Base-by-base conservation (phyloP, 92 coral and sea anemone species). In the Parazoanthus atlanticus region DNA sequence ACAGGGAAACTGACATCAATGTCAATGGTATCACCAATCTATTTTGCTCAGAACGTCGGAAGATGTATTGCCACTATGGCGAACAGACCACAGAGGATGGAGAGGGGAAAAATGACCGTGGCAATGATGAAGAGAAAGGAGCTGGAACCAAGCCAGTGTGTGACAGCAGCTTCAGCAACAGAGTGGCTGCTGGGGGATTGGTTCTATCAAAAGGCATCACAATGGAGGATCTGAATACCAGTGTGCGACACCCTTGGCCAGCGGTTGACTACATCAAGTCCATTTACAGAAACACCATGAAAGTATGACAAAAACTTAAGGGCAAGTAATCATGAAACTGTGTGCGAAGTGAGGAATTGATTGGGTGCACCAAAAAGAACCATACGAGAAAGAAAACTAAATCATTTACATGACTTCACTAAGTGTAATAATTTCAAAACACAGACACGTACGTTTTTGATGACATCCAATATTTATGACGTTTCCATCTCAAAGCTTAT, bases 241-340 rank as follows among this genome's bases (percentile, higher is more conserved):
- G 49, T n/a, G 89, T 89, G 54, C 56, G 92, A 75, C 89, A 89
- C 38, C 93, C 93, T 23, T 91, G 93, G 93, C 93, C 93, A 73
- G 93, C 93, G 28, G 79, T 91, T 38, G 93, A 91, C 85, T 66
- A 91, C 89, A 91, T 91, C 86, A 89, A 84, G 47, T 91, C 93
- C 64, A 91, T 91, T 40, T 91, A 91, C 84, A 74, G 93, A 84
- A 91, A 91, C 92, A 91, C 93, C 26, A 91, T 91, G 93, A 91
- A 91, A 76, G 86, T 29, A 43, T 91, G 93, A 91, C 93, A 77
- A 65, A 91, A 80, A 66, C 89, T 84, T 36, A 82, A 89, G 85
- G 93, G 92, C 31, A 33, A 56, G 66, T 33, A 85, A 34, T 61
- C 6, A 30, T 54, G 30, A 32, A 76, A 82, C 78, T 23, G 66